These are phyloP conservation scores for Tetramorium simillimum DNA, from an alignment of 1,140 invertebrate genomes.

Conservation along the genomic window DNA sequence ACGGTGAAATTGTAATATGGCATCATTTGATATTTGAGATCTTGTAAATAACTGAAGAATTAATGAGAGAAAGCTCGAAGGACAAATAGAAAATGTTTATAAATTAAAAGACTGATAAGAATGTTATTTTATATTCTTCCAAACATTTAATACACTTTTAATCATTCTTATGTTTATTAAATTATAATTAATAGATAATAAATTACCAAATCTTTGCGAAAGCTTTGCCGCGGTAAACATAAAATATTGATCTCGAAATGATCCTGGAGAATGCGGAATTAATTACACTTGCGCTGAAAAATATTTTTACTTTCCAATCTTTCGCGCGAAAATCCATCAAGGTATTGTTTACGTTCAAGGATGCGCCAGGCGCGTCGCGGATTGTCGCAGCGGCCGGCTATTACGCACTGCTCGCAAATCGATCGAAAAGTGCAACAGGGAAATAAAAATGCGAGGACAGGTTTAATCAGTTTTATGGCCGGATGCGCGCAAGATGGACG, in stretches of 20 bases:
- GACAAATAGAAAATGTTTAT: neutral
- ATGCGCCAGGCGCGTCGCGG: neutral
- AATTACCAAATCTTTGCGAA: neutral
- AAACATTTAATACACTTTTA: neutral
- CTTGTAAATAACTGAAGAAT: neutral
- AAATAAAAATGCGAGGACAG: slow-evolving; percentile 66
- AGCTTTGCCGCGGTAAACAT: neutral
- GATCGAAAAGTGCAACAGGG: slow-evolving; percentile 41
- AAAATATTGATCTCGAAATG: neutral
- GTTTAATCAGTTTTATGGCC: slow-evolving; percentile 60
- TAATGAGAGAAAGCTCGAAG: neutral
- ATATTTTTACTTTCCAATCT: neutral
- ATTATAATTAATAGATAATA: neutral
- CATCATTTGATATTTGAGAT: neutral
- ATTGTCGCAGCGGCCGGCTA: slow-evolving; percentile 18
- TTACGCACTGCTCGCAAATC: slow-evolving; percentile 39
- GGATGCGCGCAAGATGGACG: slow-evolving; percentile 69
- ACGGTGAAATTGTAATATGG: slow-evolving; percentile 15
- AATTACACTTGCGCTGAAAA: neutral
- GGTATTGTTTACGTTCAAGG: slow-evolving; percentile 10
- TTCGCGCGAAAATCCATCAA: neutral
- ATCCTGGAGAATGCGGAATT: neutral
- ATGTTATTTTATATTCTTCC: neutral
- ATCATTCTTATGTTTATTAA: neutral
- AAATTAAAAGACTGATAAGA: neutral